Conservation (phyloP, 1,140 invertebrate species). For the Leptinotarsa texana region DNA sequence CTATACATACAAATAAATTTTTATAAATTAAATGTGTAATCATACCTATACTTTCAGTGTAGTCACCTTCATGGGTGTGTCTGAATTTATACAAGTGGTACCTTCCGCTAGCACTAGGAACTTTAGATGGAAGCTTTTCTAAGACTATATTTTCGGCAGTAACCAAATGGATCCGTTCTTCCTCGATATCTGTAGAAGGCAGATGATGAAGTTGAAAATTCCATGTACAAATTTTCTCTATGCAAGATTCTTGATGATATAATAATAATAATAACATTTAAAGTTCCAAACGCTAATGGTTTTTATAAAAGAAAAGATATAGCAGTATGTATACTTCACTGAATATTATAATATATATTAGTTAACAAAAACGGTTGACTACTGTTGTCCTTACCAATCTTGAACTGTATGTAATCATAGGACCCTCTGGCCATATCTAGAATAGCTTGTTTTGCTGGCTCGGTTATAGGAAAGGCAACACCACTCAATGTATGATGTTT, state of each 20-base stretch:
- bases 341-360: background rate
- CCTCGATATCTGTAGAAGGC: slow-evolving; percentile 65
- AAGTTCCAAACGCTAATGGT: too few relatives aligned
- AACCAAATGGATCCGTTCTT: slow-evolving; percentile 78
- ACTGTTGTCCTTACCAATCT: slow-evolving; percentile 62
- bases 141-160: slow-evolving; percentile 65
- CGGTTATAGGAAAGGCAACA: slow-evolving; percentile 89
- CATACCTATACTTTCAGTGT: slow-evolving; percentile 79
- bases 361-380: background rate
- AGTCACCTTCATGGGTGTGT: slow-evolving; percentile 91
- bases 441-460: slow-evolving; percentile 77
- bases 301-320: too few relatives aligned
- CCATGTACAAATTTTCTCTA: too few relatives aligned
- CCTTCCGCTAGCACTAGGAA: slow-evolving; percentile 82
- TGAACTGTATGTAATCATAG: slow-evolving; percentile 78
- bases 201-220: slow-evolving; percentile 14
- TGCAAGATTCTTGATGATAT: too few relatives aligned
- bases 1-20: too few relatives aligned
- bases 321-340: too few relatives aligned
- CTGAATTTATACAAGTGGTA: slow-evolving; percentile 92
- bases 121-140: slow-evolving; percentile 69
- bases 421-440: slow-evolving; percentile 65
- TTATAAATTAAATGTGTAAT: slow-evolving; percentile 17
- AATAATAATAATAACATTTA: too few relatives aligned
- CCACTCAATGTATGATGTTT: slow-evolving; percentile 90